phyloP scores from a whole-genome alignment of 2,888 invertebrate genomes.

The Drosophila anomelani region DNA sequence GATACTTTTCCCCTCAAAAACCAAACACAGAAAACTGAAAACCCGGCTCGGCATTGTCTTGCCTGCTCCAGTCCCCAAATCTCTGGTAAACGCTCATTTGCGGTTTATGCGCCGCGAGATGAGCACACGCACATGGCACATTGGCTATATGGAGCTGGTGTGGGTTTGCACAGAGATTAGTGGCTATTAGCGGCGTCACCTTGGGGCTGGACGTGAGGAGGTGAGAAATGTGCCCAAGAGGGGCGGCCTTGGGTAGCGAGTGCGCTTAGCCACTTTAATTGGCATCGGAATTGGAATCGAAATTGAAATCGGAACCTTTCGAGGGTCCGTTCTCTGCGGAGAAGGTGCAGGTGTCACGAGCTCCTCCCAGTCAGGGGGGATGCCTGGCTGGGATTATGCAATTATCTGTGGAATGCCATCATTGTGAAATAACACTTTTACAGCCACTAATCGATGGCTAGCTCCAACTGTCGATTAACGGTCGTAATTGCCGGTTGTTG shows the following conservation, averaged over 20 bases:
- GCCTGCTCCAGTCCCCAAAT: constrained; percentile 21
- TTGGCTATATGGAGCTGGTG: constrained; percentile 32
- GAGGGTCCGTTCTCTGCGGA: neutral
- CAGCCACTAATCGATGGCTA: constrained; percentile 17
- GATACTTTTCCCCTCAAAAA: constrained; percentile 13
- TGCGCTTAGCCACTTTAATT: constrained; percentile 38
- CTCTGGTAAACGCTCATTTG: constrained; percentile 44
- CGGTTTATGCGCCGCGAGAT: constrained; percentile 53
- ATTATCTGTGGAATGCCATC: constrained; percentile 31
- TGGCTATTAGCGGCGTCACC: constrained; percentile 62
- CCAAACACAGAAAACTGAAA: neutral
- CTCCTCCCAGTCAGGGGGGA: neutral
- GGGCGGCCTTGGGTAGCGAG: constrained; percentile 48
- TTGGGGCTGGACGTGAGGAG: constrained; percentile 47
- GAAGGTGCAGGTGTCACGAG: constrained; percentile 9
- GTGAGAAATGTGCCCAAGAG: constrained; percentile 44
- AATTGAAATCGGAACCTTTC: neutral
- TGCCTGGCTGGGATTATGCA: constrained; percentile 7
- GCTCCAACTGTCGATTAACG: constrained; percentile 33
- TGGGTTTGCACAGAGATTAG: constrained; percentile 67
- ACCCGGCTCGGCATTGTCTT: constrained; percentile 21
- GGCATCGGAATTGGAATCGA: constrained; percentile 28
- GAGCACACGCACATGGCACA: constrained; percentile 30
- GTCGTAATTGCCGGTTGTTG: constrained; percentile 20
- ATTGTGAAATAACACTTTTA: constrained; percentile 21